phyloP scores from a whole-genome alignment of 1,140 invertebrate species.

The Melanaphis sacchari region DNA sequence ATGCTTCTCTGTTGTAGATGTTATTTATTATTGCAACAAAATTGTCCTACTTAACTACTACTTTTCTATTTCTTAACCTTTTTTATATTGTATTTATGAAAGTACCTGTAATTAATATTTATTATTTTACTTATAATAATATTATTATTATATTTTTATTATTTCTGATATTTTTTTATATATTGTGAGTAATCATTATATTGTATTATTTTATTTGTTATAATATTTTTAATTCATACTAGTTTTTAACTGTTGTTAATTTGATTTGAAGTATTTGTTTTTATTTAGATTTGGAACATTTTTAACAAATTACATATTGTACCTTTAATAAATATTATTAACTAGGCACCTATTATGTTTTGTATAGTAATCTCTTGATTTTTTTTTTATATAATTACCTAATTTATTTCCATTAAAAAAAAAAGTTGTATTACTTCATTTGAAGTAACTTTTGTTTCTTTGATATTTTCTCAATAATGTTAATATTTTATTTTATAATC shows the following conservation, averaged over 20 bases:
- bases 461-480: background rate
- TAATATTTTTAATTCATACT: background rate
- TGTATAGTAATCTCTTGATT: background rate
- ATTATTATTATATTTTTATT: background rate
- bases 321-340: background rate
- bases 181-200: background rate
- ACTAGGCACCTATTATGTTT: background rate
- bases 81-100: background rate
- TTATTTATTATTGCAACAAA: background rate
- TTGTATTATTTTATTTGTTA: background rate
- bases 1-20: background rate
- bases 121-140: background rate
- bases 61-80: background rate
- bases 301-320: background rate
- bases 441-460: background rate
- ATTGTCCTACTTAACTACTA: background rate
- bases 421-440: constrained; percentile 12
- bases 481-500: background rate
- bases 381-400: background rate
- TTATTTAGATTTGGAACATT: background rate
- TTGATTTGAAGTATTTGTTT: constrained; percentile 12
- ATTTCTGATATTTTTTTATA: too few species aligned
- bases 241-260: background rate
- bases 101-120: background rate
- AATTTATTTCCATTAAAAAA: background rate